These are phyloP conservation scores for Fragum whitleyi DNA, from an alignment of 2,888 invertebrate species.

Conservation along the genomic window DNA sequence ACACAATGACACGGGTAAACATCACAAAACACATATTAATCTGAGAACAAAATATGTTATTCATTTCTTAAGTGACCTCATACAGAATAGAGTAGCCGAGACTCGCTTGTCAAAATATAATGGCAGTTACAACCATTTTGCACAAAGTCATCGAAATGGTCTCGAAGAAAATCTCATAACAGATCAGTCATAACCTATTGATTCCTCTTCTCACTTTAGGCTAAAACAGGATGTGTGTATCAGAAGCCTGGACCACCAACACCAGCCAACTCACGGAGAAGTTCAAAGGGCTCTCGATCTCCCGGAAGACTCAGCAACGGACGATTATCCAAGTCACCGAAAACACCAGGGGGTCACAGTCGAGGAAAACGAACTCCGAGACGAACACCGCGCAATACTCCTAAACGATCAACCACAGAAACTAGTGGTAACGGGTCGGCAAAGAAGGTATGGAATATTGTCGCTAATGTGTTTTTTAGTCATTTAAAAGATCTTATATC, in stretches of 20 bases:
- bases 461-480: slow-evolving; percentile 13
- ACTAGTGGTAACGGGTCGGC: slow-evolving; percentile 45
- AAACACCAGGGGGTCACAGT: slow-evolving; percentile 53
- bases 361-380: slow-evolving; percentile 61
- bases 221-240: slow-evolving; percentile 63
- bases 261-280: slow-evolving; percentile 69
- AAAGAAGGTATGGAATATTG: slow-evolving; percentile 59
- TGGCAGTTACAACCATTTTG: too few relatives aligned
- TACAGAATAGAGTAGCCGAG: too few relatives aligned
- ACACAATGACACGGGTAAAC: too few relatives aligned
- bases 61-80: too few relatives aligned
- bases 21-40: too few relatives aligned
- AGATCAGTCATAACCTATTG: too few relatives aligned
- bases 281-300: slow-evolving; percentile 62
- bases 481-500: background rate
- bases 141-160: too few relatives aligned
- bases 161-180: too few relatives aligned
- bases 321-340: slow-evolving; percentile 58
- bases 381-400: slow-evolving; percentile 45
- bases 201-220: slow-evolving; percentile 10
- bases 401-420: slow-evolving; percentile 35
- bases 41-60: too few relatives aligned
- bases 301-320: slow-evolving; percentile 50
- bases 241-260: slow-evolving; percentile 78
- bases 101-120: too few relatives aligned